Base-by-base conservation (phyloP, 2,888 invertebrate genomes). In the Allygus modestus region DNA sequence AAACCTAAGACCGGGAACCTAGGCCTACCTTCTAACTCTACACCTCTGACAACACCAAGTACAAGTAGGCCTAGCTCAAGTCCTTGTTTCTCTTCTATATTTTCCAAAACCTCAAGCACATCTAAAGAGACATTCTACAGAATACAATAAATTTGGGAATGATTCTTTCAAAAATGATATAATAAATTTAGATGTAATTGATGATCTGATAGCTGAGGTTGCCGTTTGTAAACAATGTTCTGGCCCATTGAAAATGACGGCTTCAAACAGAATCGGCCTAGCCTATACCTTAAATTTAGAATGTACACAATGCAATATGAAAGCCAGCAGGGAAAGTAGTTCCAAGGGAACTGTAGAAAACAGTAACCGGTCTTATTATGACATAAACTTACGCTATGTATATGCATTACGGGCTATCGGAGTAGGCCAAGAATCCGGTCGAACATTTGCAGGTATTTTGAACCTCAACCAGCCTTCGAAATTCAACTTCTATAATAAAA, bases 321-420 rank as follows among this genome's bases (percentile, higher is more conserved):
- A n/a, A n/a, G n/a, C n/a, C n/a, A n/a, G n/a, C n/a, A n/a, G n/a
- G n/a, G n/a, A n/a, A n/a, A n/a, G n/a, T n/a, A n/a, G n/a, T n/a
- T n/a, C n/a, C n/a, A 43, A 58, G 33, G 75, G 28, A 69, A 83
- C n/a, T 31, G 65, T 75, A n/a, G 73, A 75, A 26, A 54, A 75
- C 51, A 83, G 37, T 58, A 33, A 37, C 17, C 12, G 33, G 12
- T 43, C 31, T 28, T 51, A 51, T 75, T 83, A 54, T 31, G 54
- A 77, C 43, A 43, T 79, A 20, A 79, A 84, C 65, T 17, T 65
- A 31, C 81, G 71, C 1, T 84, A 81, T 81, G 84, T 84, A 0
- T 84, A 84, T 20, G 84, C 84, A 26, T 20, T 65, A 33, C 84
- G 84, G 17, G 26, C 54, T 15, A 77, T 77, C 41, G 84, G 84